These are phyloP conservation scores for Pygocentrus nattereri DNA, from an alignment of 2,797 vertebrate genomes.

Conservation along the genomic window DNA sequence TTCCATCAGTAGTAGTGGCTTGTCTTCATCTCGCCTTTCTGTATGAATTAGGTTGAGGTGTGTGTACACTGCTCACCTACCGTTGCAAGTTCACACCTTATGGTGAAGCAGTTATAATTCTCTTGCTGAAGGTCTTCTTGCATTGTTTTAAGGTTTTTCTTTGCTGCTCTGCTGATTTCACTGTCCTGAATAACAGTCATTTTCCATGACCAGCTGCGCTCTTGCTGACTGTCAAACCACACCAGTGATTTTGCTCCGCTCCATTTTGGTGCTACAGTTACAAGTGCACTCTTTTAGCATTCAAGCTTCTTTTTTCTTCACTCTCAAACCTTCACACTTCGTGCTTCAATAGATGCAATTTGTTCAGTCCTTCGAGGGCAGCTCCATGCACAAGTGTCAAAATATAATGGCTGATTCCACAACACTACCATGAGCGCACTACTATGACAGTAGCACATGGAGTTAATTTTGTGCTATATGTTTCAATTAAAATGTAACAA, in stretches of 20 bases:
- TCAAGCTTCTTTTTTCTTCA: not conserved
- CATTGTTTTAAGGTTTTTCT: conserved; percentile 9
- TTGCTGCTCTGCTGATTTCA: not conserved
- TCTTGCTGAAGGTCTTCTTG: not conserved
- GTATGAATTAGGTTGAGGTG: not conserved
- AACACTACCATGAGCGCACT: no score
- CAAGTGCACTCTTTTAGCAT: not conserved
- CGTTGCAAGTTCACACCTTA: not conserved
- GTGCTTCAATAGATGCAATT: not conserved
- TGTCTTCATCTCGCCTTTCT: not conserved
- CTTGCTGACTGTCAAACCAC: not conserved
- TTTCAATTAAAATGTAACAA: no score
- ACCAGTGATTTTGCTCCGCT: not conserved
- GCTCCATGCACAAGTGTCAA: not conserved
- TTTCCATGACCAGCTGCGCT: not conserved
- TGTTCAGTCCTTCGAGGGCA: not conserved
- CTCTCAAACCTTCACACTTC: not conserved
- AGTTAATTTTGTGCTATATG: no score
- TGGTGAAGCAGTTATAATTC: not conserved
- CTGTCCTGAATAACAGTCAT: not conserved
- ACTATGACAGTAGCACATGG: no score
- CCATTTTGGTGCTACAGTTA: not conserved
- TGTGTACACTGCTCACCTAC: not conserved
- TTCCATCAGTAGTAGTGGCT: not conserved
- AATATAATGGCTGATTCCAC: no score